Evolutionary conservation across 1,140 invertebrate species (phyloP).

Genomic region (Colletes latitarsis): DNA sequence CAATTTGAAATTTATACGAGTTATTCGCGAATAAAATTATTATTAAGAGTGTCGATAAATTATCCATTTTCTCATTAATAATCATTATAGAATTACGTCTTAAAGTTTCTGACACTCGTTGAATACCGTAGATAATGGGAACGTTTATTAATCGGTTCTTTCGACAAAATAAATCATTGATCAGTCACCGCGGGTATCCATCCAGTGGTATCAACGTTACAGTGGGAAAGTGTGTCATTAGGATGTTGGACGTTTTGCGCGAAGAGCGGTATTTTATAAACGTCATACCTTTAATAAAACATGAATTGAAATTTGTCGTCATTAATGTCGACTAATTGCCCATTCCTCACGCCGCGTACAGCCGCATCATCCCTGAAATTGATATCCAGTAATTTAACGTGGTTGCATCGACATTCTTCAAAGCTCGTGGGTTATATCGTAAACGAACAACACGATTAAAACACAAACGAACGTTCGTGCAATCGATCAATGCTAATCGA

Average conservation of each 20-base stretch:
- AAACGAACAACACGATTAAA: neutral
- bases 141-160: neutral
- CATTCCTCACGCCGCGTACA: too few relatives aligned
- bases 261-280: neutral
- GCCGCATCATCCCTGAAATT: constrained; percentile 11
- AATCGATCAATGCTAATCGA: constrained; percentile 34
- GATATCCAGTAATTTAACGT: constrained; percentile 22
- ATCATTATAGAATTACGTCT: too few relatives aligned
- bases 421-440: neutral
- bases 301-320: neutral
- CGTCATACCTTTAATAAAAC: neutral
- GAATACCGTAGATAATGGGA: neutral
- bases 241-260: neutral
- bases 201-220: neutral
- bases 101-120: too few relatives aligned
- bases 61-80: too few relatives aligned
- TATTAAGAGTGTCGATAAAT: too few relatives aligned
- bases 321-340: constrained; percentile 7
- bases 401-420: constrained; percentile 24
- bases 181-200: neutral
- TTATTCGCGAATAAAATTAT: too few relatives aligned
- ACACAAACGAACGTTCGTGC: constrained; percentile 5
- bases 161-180: neutral
- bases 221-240: neutral
- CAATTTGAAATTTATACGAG: too few relatives aligned